A percentile compares a stretch with the other conserved stretches of the same genome.
Conservation (phyloP, 2,113 vertebrate species). For the Lipotes vexillifer region DNA sequence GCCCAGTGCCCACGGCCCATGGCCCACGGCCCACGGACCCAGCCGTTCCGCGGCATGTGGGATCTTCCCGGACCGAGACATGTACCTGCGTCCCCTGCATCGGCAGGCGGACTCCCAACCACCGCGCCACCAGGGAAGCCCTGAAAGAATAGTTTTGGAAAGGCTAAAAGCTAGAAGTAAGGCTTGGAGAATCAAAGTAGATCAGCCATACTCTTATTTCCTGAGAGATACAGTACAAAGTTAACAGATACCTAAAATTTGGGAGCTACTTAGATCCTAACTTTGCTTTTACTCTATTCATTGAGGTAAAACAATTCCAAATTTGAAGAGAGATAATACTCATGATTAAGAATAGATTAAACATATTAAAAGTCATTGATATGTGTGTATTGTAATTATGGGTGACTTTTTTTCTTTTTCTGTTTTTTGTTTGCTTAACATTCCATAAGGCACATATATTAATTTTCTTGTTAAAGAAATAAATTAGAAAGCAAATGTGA, state of each 20-base stretch:
- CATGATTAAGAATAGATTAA: background rate
- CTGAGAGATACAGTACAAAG: background rate
- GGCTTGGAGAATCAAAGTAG: background rate
- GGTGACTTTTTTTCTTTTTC: background rate
- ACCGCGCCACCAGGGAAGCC: no score
- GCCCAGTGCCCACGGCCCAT: no score
- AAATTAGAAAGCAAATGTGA: background rate
- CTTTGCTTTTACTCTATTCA: background rate
- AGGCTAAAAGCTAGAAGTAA: background rate
- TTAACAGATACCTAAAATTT: background rate
- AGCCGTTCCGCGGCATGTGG: no score
- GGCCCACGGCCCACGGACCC: no score
- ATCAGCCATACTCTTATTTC: fast-evolving
- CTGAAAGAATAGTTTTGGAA: background rate
- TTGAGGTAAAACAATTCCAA: background rate
- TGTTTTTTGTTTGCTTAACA: background rate
- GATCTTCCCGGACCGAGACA: no score
- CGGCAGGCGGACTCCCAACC: no score
- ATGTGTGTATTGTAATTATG: background rate
- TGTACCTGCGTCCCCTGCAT: no score
- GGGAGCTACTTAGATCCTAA: background rate
- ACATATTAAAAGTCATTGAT: background rate
- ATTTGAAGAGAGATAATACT: background rate
- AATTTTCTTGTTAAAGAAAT: background rate
- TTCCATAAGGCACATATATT: background rate